Percentiles rank a stretch among this genome's conserved stretches.
Conservation (phyloP, 2,797 vertebrate genomes). For the Silurus aristotelis region DNA sequence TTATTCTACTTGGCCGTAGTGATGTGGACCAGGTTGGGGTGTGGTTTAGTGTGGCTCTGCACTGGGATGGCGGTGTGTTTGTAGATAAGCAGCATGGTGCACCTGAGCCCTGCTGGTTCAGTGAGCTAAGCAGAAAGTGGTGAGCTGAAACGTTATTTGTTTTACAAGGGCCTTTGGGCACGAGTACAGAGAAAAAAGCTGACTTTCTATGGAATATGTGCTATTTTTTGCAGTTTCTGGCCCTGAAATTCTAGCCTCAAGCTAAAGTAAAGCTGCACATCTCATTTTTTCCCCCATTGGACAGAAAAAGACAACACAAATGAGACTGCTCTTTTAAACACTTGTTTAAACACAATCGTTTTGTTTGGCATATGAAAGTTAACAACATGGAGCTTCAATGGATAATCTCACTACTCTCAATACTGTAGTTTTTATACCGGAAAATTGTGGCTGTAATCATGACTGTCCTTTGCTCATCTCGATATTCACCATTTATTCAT, state of each 20-base stretch:
- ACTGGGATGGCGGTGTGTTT: not conserved
- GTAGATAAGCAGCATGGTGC: not conserved
- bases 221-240: not conserved
- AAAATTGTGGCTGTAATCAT: not conserved
- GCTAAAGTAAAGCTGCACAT: not conserved
- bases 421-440: not conserved
- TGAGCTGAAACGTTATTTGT: not conserved
- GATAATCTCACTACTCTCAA: not conserved
- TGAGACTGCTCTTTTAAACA: not conserved
- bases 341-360: not conserved
- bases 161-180: not conserved
- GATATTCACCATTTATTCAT: not conserved
- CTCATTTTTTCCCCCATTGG: not conserved
- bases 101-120: conserved; percentile 18
- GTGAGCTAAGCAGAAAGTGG: not conserved
- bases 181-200: not conserved
- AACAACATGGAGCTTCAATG: not conserved
- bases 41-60: too few relatives aligned
- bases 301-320: too few relatives aligned
- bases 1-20: not conserved
- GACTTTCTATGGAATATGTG: not conserved
- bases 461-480: not conserved
- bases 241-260: not conserved
- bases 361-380: not conserved
- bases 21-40: not conserved